Evolutionary conservation across 2,797 vertebrate genomes (phyloP).

Genomic region (Crocidura indochinensis): DNA sequence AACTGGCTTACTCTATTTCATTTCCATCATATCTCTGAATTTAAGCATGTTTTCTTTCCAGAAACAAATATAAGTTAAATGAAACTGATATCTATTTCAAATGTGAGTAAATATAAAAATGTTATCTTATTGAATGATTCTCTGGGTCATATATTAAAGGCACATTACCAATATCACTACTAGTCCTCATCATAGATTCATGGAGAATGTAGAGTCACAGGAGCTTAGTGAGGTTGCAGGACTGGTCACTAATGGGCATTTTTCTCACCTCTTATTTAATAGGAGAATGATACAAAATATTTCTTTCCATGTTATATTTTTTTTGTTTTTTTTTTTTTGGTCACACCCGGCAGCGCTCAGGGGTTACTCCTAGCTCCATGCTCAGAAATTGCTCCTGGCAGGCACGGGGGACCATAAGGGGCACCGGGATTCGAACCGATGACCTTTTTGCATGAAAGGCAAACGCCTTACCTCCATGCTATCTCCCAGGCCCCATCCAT

Average conservation of each 20-base stretch:
- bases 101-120: background rate
- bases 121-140: background rate
- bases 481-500: too few species aligned
- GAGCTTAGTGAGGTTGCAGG: background rate
- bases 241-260: background rate
- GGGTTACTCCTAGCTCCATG: too few species aligned
- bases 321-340: too few species aligned
- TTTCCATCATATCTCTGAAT: constrained; percentile 13
- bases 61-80: constrained; percentile 5
- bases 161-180: background rate
- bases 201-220: background rate
- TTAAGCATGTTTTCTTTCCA: constrained; percentile 58
- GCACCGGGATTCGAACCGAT: too few species aligned
- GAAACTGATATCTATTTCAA: constrained; percentile 13
- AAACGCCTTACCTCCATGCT: too few species aligned
- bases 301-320: background rate
- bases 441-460: too few species aligned
- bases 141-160: background rate
- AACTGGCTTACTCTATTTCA: background rate
- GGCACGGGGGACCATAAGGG: too few species aligned
- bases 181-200: background rate
- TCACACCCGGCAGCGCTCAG: too few species aligned
- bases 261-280: background rate
- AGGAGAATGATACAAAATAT: background rate
- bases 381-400: too few species aligned